phyloP scores from a whole-genome alignment of 2,113 vertebrate species.

The Dryoscopus gambensis region DNA sequence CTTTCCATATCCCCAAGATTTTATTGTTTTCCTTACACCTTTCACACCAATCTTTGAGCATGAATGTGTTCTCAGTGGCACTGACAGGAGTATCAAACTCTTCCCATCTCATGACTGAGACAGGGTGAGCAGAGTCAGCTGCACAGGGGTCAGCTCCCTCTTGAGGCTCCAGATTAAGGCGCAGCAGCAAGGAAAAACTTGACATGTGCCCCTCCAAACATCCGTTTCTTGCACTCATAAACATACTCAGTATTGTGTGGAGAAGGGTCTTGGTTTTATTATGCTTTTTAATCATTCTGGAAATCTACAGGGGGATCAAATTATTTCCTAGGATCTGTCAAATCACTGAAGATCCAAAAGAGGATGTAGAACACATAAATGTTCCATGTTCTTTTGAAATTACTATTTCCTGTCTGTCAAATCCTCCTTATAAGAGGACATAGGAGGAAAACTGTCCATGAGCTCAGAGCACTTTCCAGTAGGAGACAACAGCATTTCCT shows the following conservation, averaged over 20 bases:
- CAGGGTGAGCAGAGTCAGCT: neutral
- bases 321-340: neutral
- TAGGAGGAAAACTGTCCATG: neutral
- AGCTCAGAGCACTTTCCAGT: neutral
- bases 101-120: neutral
- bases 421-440: neutral
- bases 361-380: neutral
- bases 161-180: neutral
- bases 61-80: neutral
- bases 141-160: neutral
- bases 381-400: neutral
- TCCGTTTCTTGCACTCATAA: neutral
- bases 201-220: accelerated
- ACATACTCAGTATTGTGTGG: too few relatives aligned
- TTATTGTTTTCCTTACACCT: neutral
- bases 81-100: neutral
- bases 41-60: neutral
- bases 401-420: neutral
- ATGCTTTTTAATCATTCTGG: neutral
- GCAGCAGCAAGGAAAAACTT: neutral
- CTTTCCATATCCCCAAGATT: neutral
- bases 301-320: neutral
- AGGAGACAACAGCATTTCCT: neutral
- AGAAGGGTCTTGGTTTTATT: neutral
- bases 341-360: neutral